Evolutionary conservation across 2,797 vertebrate species (phyloP).

Genomic region (Leontopithecus rosalia): DNA sequence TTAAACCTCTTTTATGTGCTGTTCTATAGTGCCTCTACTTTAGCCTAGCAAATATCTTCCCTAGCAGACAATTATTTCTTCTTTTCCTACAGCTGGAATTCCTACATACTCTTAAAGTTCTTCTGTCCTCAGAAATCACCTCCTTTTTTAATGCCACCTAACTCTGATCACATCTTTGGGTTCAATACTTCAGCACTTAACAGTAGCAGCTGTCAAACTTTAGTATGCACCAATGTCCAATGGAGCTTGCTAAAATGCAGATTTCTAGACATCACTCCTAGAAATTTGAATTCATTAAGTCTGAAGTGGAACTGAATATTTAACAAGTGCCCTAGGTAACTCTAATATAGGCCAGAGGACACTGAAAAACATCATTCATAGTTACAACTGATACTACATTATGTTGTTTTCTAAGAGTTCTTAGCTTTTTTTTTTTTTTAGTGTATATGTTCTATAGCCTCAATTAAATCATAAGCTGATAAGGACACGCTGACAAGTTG

Average conservation of each 20-base stretch:
- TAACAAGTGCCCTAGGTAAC: background rate
- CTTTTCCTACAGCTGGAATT: background rate
- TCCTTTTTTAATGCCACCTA: background rate
- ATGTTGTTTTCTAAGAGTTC: slow-evolving; percentile 25
- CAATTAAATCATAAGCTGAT: slow-evolving; percentile 41
- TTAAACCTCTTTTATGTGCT: background rate
- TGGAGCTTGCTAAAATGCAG: background rate
- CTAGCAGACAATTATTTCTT: background rate
- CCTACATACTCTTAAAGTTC: background rate
- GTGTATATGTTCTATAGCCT: background rate
- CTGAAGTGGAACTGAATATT: background rate
- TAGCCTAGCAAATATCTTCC: background rate
- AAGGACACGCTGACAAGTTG: slow-evolving; percentile 35
- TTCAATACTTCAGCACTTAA: background rate
- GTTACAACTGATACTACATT: background rate
- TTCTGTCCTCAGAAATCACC: background rate
- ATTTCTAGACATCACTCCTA: slow-evolving; percentile 15
- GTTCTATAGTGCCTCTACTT: background rate
- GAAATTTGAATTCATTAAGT: slow-evolving; percentile 32
- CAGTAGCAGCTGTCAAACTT: background rate
- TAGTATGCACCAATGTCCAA: background rate
- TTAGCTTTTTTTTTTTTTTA: slow-evolving; percentile 12
- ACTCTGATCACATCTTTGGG: background rate
- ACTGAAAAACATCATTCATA: background rate
- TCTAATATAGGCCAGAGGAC: slow-evolving; percentile 10